phyloP scores from a whole-genome alignment of 2,797 vertebrate species.

The Steatocranus sp. region DNA sequence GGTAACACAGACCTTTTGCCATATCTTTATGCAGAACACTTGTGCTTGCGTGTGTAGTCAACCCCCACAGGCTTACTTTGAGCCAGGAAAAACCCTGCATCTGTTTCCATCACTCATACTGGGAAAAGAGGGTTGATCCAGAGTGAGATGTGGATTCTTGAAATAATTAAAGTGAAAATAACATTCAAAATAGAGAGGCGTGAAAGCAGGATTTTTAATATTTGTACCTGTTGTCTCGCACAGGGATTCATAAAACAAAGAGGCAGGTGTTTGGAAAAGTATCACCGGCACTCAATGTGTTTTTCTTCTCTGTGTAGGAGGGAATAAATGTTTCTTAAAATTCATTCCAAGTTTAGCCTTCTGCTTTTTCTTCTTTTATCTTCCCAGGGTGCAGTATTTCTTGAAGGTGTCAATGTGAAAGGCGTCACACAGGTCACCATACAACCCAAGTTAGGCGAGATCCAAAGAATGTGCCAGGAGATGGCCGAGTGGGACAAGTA shows the following conservation, averaged over 20 bases:
- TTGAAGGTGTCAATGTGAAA: conserved; percentile 91
- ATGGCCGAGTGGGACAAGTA: conserved; percentile 96
- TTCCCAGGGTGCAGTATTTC: conserved; percentile 88
- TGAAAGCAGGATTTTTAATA: background rate
- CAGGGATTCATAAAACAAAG: conserved; percentile 7
- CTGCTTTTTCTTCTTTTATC: background rate
- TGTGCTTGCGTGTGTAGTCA: background rate
- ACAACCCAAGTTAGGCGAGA: conserved; percentile 89
- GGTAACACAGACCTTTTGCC: background rate
- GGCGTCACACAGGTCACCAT: conserved; percentile 88
- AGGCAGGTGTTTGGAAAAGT: conserved; percentile 29
- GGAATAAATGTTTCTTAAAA: conserved; percentile 10
- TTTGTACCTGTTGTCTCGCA: background rate
- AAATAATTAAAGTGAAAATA: background rate
- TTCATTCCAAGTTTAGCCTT: conserved; percentile 1
- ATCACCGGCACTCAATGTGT: background rate
- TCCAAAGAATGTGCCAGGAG: conserved; percentile 91
- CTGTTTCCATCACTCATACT: background rate
- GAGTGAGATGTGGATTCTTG: background rate
- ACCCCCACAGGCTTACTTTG: background rate
- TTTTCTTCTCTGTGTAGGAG: conserved; percentile 27
- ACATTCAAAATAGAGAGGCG: background rate
- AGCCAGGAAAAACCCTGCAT: background rate
- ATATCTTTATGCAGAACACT: background rate
- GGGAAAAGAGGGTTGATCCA: background rate